Conservation (phyloP, 2,797 vertebrate genomes). For the Lerista edwardsae region DNA sequence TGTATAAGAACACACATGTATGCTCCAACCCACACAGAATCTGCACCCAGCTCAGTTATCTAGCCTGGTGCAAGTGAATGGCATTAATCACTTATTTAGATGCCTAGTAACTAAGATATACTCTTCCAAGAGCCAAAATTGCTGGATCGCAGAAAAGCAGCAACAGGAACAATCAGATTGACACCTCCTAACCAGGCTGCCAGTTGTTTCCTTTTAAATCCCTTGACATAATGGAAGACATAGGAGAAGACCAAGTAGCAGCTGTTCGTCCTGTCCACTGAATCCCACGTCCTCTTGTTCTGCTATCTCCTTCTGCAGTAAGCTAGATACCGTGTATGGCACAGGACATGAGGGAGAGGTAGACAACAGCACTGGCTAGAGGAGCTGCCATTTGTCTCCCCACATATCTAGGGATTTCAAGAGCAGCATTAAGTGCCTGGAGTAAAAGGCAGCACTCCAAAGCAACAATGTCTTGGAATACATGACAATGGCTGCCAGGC, state of each 20-base stretch:
- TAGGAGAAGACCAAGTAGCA: neutral
- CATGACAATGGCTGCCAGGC: neutral
- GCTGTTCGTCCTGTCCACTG: neutral
- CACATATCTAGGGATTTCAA: neutral
- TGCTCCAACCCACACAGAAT: neutral
- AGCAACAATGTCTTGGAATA: neutral
- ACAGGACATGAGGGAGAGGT: neutral
- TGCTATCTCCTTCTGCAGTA: neutral
- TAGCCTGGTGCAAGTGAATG: neutral
- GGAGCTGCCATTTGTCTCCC: neutral
- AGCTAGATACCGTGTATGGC: neutral
- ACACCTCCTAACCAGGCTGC: neutral
- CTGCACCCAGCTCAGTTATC: neutral
- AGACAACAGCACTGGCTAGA: neutral
- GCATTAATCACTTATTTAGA: neutral
- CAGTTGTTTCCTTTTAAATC: neutral
- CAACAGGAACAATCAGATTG: neutral
- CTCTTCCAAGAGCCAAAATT: neutral
- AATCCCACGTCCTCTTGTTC: neutral
- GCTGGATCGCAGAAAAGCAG: neutral
- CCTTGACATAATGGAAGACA: neutral
- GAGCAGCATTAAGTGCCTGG: neutral
- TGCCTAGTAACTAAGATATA: neutral
- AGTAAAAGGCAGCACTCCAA: neutral
- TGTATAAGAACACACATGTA: neutral